Percentiles rank a stretch among this genome's conserved stretches.
phyloP scores from a whole-genome alignment of 2,888 invertebrate genomes.

The Eristalis tenax region DNA sequence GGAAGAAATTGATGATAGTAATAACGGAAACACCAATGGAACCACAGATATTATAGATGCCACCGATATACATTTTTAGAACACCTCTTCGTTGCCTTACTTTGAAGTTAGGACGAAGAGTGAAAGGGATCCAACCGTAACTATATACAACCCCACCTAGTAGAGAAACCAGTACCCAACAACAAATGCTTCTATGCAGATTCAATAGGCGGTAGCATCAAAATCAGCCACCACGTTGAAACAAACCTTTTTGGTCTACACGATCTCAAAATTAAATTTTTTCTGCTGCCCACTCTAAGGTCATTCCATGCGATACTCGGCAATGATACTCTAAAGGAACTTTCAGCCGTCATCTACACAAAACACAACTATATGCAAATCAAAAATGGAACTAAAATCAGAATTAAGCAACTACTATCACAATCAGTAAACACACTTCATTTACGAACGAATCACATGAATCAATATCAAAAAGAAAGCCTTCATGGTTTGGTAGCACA shows the following conservation, averaged over 20 bases:
- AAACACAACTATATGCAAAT: neutral
- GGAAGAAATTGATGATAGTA: neutral
- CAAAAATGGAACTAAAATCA: neutral
- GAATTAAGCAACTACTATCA: neutral
- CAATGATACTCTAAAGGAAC: neutral
- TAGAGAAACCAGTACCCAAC: neutral
- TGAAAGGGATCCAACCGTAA: neutral
- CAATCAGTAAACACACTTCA: neutral
- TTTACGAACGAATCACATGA: neutral
- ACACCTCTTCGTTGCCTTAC: conserved; percentile 7
- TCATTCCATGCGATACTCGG: neutral
- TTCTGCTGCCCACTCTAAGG: neutral
- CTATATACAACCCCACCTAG: neutral
- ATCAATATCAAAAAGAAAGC: neutral
- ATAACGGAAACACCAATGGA: neutral
- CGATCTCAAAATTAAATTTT: neutral
- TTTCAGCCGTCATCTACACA: neutral
- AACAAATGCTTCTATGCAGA: neutral
- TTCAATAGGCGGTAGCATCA: conserved; percentile 6
- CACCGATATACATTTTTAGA: neutral
- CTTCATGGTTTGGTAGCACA: neutral
- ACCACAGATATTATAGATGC: neutral
- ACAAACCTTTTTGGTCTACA: neutral
- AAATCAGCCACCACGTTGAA: neutral
- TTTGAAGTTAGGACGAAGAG: neutral